Evolutionary conservation across 2,797 vertebrate genomes (phyloP).

Genomic region (Gymnocypris eckloni): DNA sequence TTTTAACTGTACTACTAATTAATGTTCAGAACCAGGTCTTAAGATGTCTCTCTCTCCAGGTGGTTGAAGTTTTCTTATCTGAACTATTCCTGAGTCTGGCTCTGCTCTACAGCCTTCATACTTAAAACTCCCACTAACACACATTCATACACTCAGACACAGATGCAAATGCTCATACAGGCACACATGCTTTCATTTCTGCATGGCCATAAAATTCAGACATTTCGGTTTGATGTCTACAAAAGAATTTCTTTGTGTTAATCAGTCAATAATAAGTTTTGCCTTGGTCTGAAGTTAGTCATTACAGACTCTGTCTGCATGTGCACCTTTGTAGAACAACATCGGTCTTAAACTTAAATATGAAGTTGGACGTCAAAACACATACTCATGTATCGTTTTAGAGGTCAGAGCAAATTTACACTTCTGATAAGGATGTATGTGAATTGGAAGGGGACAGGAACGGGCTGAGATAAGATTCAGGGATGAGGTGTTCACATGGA

Average conservation of each 20-base stretch:
- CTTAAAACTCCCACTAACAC: conserved; percentile 58
- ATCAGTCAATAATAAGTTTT: not conserved
- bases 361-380: conserved; percentile 12
- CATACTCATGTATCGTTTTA: conserved; percentile 17
- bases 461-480: conserved; percentile 15
- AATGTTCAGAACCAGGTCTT: conserved; percentile 2
- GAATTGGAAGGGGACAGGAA: conserved; percentile 24
- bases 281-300: not conserved
- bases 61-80: conserved; percentile 78
- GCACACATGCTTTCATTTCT: conserved; percentile 19
- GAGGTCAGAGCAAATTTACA: conserved; percentile 36
- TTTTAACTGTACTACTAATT: conserved; percentile 2
- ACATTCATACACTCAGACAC: not conserved
- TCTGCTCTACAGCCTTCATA: conserved; percentile 71
- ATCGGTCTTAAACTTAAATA: conserved; percentile 20
- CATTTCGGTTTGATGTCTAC: not conserved
- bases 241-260: not conserved
- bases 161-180: conserved; percentile 10
- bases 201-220: not conserved
- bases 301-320: not conserved
- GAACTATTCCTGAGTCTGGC: conserved; percentile 70
- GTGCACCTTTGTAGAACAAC: not conserved
- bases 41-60: conserved; percentile 64
- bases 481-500: conserved; percentile 3
- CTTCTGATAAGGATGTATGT: conserved; percentile 37